These are phyloP conservation scores for Mimumesa dahlbomi DNA, from an alignment of 2,888 invertebrate genomes.

Conservation along the genomic window DNA sequence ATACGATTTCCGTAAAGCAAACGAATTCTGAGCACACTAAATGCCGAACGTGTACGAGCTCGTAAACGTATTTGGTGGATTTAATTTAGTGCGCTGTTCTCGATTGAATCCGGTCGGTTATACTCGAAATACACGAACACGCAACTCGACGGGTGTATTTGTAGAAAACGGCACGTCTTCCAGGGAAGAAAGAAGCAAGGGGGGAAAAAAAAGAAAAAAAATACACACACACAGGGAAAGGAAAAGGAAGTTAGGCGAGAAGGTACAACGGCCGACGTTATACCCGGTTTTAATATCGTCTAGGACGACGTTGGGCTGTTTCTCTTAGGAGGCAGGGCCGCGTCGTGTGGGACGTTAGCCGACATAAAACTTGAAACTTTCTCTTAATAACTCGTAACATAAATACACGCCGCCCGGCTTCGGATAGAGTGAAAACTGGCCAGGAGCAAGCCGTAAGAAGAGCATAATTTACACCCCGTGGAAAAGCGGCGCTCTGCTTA, in stretches of 20 bases:
- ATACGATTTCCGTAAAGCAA: slow-evolving; percentile 40
- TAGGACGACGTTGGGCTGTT: slow-evolving; percentile 16
- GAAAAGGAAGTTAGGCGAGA: not conserved
- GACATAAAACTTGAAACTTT: slow-evolving; percentile 61
- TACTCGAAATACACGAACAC: not conserved
- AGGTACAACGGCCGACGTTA: not conserved
- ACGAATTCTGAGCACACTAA: slow-evolving; percentile 30
- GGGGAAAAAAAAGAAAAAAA: not conserved
- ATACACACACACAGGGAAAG: no score
- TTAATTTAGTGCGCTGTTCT: slow-evolving; percentile 35
- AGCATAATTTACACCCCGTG: slow-evolving; percentile 61
- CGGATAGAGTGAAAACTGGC: slow-evolving; percentile 55
- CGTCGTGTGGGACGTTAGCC: slow-evolving; percentile 53
- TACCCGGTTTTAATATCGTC: slow-evolving; percentile 33
- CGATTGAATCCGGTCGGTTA: slow-evolving; percentile 22
- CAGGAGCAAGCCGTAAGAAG: slow-evolving; percentile 36
- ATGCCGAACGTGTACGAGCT: slow-evolving; percentile 10
- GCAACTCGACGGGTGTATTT: not conserved
- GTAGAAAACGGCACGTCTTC: slow-evolving; percentile 8
- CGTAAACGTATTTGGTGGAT: slow-evolving; percentile 40
- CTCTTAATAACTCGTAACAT: slow-evolving; percentile 69
- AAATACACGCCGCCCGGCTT: slow-evolving; percentile 55
- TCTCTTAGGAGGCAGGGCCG: slow-evolving; percentile 39
- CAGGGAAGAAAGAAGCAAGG: not conserved
- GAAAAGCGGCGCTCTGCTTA: slow-evolving; percentile 36